Conservation (phyloP, 2,797 vertebrate genomes). For the Eupleurogrammus muticus region DNA sequence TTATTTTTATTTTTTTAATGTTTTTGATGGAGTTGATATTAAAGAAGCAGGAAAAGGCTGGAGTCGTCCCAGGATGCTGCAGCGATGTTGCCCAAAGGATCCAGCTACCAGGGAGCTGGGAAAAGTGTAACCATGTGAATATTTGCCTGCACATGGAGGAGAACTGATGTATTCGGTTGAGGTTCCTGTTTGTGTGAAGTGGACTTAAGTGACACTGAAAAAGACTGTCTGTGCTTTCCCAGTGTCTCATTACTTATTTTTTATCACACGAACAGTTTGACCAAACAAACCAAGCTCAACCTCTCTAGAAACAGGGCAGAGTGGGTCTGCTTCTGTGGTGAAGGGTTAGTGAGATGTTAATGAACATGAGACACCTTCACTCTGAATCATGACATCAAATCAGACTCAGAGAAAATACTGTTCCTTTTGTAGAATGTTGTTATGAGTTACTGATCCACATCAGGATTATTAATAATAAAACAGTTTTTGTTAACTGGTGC, state of each 20-base stretch:
- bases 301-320: background rate
- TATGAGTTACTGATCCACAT: conserved; percentile 15
- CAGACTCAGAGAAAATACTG: background rate
- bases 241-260: background rate
- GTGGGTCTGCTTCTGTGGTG: background rate
- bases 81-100: no score
- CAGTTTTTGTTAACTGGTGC: background rate
- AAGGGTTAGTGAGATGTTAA: background rate
- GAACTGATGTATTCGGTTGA: background rate
- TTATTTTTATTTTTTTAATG: no score
- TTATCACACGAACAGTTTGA: conserved; percentile 4
- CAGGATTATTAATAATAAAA: conserved; percentile 53
- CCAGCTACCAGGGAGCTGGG: no score
- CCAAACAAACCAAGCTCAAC: background rate
- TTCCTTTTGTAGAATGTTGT: conserved; percentile 10
- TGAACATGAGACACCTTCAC: background rate
- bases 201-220: background rate
- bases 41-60: no score
- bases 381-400: conserved; percentile 1
- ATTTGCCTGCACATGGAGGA: conserved; percentile 11
- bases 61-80: no score
- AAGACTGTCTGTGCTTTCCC: conserved; percentile 8
- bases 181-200: conserved; percentile 9
- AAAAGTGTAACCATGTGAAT: no score
- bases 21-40: no score